A percentile compares a stretch with the other conserved stretches of the same genome.
These are phyloP conservation scores for Leptogaster cylindrica DNA, from an alignment of 2,888 invertebrate genomes.

Conservation along the genomic window DNA sequence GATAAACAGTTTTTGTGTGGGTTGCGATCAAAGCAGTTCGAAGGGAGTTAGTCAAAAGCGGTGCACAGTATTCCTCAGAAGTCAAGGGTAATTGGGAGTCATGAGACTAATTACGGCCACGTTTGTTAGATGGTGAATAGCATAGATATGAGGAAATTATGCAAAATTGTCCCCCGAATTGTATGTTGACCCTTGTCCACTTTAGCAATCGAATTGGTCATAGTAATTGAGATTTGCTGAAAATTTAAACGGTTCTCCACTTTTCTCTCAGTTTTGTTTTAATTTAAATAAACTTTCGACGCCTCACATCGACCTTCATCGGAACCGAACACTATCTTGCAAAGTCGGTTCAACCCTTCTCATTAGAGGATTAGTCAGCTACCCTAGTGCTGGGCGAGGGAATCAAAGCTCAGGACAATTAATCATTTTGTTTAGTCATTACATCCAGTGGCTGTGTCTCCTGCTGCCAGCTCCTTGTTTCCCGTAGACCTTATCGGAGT, in stretches of 20 bases:
- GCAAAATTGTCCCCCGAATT: conserved; percentile 5
- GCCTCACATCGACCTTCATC: not conserved
- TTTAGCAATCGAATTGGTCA: not conserved
- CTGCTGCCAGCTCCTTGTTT: conserved; percentile 37
- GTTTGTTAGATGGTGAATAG: conserved; percentile 24
- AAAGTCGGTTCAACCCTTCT: conserved; percentile 32
- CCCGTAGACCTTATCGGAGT: conserved; percentile 30
- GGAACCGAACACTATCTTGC: not conserved
- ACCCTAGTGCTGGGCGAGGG: conserved; percentile 49
- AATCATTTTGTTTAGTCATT: conserved; percentile 61
- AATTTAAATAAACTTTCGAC: conserved; percentile 1
- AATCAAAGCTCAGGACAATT: conserved; percentile 62
- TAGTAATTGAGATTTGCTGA: not conserved
- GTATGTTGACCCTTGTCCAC: conserved; percentile 7
- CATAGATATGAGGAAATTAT: conserved; percentile 44
- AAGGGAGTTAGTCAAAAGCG: not conserved
- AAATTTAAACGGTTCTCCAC: not conserved
- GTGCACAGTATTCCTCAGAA: not conserved
- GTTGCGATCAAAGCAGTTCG: not conserved
- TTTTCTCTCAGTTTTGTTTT: too few species aligned
- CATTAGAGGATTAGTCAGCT: conserved; percentile 42
- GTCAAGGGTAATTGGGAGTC: conserved; percentile 33
- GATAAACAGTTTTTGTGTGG: conserved; percentile 43
- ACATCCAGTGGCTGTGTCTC: conserved; percentile 43
- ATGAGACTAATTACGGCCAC: conserved; percentile 42